A percentile compares a stretch with the other conserved stretches of the same genome.
Conservation (phyloP, 2,888 invertebrate genomes). For the Polydrusus cervinus region DNA sequence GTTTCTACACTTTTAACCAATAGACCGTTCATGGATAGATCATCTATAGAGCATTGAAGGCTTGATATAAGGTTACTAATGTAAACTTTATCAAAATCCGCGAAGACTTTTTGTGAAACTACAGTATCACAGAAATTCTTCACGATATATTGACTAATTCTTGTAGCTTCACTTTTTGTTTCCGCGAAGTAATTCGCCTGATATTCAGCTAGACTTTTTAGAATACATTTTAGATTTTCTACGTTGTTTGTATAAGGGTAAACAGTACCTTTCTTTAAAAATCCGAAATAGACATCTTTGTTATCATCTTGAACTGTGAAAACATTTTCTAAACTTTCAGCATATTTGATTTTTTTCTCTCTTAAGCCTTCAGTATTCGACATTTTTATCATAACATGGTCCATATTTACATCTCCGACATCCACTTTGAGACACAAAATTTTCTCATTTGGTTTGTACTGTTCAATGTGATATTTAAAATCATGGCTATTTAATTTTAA, state of each 20-base stretch:
- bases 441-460: neutral
- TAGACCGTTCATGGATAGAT: neutral
- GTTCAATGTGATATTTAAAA: neutral
- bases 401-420: neutral
- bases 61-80: neutral
- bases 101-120: neutral
- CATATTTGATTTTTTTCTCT: neutral
- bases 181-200: neutral
- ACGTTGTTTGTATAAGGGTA: conserved; percentile 1
- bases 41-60: neutral
- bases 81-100: neutral
- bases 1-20: neutral
- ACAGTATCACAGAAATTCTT: neutral
- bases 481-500: neutral
- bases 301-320: neutral
- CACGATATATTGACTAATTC: neutral
- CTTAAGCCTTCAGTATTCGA: neutral
- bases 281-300: conserved; percentile 12
- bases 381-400: neutral
- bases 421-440: neutral
- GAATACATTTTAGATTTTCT: neutral
- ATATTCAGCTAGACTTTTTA: neutral
- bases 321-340: neutral
- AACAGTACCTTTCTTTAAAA: neutral
- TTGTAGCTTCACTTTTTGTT: neutral